These are phyloP conservation scores for Maconellicoccus hirsutus DNA, from an alignment of 1,140 invertebrate genomes.

Conservation along the genomic window DNA sequence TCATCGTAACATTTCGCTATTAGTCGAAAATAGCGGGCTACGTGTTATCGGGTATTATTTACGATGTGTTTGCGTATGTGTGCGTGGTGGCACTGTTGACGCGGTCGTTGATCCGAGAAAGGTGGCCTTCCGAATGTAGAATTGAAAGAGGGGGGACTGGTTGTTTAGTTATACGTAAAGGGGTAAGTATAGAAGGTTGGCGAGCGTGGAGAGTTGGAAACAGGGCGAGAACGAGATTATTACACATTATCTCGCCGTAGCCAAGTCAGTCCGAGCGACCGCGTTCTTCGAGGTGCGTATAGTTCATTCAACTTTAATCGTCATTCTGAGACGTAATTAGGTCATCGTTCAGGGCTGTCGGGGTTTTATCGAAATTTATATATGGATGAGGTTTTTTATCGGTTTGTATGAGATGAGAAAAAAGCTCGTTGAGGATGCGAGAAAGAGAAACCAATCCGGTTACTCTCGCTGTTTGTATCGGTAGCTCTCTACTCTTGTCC, in stretches of 20 bases:
- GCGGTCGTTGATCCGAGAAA: not conserved
- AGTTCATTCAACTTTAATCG: not conserved
- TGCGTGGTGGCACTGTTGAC: not conserved
- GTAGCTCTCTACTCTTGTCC: not conserved
- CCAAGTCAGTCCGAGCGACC: not conserved
- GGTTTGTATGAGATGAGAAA: not conserved
- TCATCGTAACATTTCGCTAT: not conserved
- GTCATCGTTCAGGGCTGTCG: not conserved
- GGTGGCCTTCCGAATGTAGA: not conserved
- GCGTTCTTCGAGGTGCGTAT: not conserved
- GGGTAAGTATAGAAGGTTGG: too few species aligned
- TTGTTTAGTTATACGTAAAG: too few species aligned
- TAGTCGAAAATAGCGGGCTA: not conserved
- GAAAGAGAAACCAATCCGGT: not conserved
- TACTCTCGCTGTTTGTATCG: not conserved
- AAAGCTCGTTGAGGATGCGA: too few species aligned
- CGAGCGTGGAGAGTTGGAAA: too few species aligned
- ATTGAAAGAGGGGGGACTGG: too few species aligned
- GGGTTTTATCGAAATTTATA: not conserved
- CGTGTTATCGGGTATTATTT: not conserved
- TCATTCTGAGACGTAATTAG: not conserved
- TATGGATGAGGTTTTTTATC: not conserved
- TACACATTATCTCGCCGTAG: not conserved
- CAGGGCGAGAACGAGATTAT: conserved; percentile 1
- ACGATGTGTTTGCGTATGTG: not conserved